Evolutionary conservation across 1,140 invertebrate species (phyloP), one percentile per base, ranked within the genome.

Genomic region (Nephotettix cincticeps): DNA sequence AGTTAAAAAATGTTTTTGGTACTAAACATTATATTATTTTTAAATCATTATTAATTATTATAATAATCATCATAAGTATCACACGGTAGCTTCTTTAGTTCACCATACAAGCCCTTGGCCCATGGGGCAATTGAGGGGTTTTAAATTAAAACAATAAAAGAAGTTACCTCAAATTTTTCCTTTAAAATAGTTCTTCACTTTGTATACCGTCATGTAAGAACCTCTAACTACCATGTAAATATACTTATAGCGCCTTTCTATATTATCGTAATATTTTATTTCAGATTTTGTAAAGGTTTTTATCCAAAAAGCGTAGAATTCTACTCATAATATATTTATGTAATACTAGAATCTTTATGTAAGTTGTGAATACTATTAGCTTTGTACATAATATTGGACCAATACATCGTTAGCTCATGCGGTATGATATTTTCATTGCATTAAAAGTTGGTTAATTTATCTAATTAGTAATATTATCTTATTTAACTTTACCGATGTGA

Each of bases 251-350:
- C 47, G 47, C 14, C 3, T 40, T 19, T 21, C 14, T 51, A 51
- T 51, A n/a, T 21, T 3, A 11, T 17, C 19, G 14, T 51, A 19
- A 51, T 51, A n/a, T 51, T 51, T 17, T 51, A 51, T 11, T 21
- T 51, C 19, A 11, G 4, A 11, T n/a, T 4, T 51, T 51, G 4
- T 51, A 51, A 17, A 51, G 47, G 21, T 51, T 51, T 51, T 51
- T 21, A 19, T n/a, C 47, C 47, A 51, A 21, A 51, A 51, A 51
- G 47, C 47, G 47, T 51, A 51, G 47, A 51, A 51, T 51, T 51
- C 47, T 51, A 51, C 47, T 51, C 21, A 21, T 51, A 17, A 17
- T 40, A 21, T 19, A 51, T 3, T 51, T 19, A 17, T n/a, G n/a
- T 51, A 51, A 3, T 21, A 4, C 19, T 51, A 51, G 19, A 4